A percentile compares a stretch with the other conserved stretches of the same genome.
Evolutionary conservation across 2,888 invertebrate species (phyloP).

Genomic region (Ophion obscuratus): DNA sequence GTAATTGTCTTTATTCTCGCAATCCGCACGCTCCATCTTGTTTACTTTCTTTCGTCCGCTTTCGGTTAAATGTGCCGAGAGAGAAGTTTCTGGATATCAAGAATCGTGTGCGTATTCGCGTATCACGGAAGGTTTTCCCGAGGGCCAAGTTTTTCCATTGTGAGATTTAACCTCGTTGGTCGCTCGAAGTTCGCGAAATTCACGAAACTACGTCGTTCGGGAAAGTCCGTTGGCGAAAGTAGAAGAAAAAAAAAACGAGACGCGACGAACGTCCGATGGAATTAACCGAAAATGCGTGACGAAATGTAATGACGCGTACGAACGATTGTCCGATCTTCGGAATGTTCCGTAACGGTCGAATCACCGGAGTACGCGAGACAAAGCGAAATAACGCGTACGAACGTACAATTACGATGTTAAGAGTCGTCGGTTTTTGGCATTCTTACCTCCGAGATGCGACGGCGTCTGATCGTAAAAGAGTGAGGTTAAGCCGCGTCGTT

Average conservation of each 20-base stretch:
- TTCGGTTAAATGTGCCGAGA: not conserved
- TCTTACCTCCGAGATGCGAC: conserved; percentile 22
- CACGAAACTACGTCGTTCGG: no score
- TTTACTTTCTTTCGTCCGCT: not conserved
- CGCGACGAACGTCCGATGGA: no score
- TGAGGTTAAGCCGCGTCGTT: conserved; percentile 24
- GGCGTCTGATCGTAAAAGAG: not conserved
- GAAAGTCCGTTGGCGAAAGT: no score
- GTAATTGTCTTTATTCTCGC: no score
- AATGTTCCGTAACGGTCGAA: conserved; percentile 45
- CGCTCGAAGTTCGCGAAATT: no score
- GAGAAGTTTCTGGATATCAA: not conserved
- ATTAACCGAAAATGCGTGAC: no score
- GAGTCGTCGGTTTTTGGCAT: not conserved
- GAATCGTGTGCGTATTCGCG: not conserved
- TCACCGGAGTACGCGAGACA: conserved; percentile 18
- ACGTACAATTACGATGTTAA: not conserved
- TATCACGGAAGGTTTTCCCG: not conserved
- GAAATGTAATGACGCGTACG: not conserved
- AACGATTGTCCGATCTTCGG: conserved; percentile 5
- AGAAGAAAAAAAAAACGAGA: no score
- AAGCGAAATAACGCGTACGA: conserved; percentile 9
- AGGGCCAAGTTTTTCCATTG: not conserved
- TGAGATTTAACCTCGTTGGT: not conserved
- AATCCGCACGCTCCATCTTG: no score